phyloP scores from a whole-genome alignment of 2,888 invertebrate species.

The Sympetrum striolatum region DNA sequence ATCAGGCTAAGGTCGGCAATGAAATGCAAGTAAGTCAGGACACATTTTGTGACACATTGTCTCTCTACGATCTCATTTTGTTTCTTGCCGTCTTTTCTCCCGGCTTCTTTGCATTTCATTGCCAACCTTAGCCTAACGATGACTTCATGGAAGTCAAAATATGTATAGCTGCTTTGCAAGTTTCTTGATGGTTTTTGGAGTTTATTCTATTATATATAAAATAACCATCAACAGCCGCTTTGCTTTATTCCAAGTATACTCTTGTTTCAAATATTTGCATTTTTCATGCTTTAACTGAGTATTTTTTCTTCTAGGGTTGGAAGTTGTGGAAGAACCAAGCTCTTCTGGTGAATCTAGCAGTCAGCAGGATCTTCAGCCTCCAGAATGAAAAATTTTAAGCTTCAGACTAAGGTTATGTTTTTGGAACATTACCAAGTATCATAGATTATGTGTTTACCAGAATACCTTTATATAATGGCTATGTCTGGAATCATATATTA shows the following conservation, averaged over 20 bases:
- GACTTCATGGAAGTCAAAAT: too few relatives aligned
- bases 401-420: background rate
- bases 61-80: too few relatives aligned
- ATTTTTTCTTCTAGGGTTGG: background rate
- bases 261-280: background rate
- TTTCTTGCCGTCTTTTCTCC: too few relatives aligned
- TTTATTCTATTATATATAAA: too few relatives aligned
- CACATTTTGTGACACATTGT: too few relatives aligned
- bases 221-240: too few relatives aligned
- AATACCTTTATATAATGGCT: background rate
- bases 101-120: too few relatives aligned
- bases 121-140: too few relatives aligned
- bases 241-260: background rate
- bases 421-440: background rate
- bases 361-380: background rate
- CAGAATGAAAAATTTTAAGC: background rate
- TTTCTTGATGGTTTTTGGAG: too few relatives aligned
- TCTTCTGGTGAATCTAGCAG: conserved; percentile 26
- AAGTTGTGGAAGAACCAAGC: background rate
- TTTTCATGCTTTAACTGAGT: background rate
- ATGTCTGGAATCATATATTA: background rate
- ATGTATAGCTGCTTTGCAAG: too few relatives aligned
- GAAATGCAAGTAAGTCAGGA: too few relatives aligned
- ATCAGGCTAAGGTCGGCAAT: too few relatives aligned
- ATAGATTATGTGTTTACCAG: conserved; percentile 10